Base-by-base conservation (phyloP, 2,888 invertebrate genomes). In the Stenodera caucasica region DNA sequence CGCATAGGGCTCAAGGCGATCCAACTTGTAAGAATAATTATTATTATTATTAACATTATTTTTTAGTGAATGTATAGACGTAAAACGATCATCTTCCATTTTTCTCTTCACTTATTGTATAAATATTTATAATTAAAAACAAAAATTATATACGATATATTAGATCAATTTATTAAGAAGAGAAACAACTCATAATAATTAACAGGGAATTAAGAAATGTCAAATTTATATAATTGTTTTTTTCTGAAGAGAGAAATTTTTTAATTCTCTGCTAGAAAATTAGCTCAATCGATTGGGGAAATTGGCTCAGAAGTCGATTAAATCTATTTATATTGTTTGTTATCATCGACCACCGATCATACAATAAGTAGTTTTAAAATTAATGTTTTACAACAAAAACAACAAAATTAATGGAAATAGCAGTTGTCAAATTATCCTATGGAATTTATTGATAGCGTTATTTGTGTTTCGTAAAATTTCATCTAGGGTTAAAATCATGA, bases 1-100 rank as follows among this genome's bases (percentile, higher is more conserved):
- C 67, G 69, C 67, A 68, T 57, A 62, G 58, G 70, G 71, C 72
- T 72, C 72, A 71, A 63, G 64, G 69, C 70, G 72, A 70, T 72
- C 70, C 67, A 67, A 72, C 71, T 66, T 58, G 65, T 57, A 61
- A 65, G 71, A 71, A 70, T 71, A 58, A 61, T 61, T 59, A 53
- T 56, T 60, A 59, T 40, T 54, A 59, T 53, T 57, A 40, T 57
- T 56, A 55, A 49, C 52, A 62, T 53, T 53, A 57, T 62, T 60
- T 57, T 68, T 66, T 68, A 66, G 66, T 67, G 66, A 64, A 68
- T 65, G 66, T 67, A 58, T 52, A 60, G 61, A 64, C 57, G 59
- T 61, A 65, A 68, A 63, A 51, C 56, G 63, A 59, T 64, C 65
- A 66, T 63, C 64, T 66, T 67, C 61, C 61, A 63, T 60, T 59